Evolutionary conservation across 2,113 vertebrate genomes (phyloP), one percentile per base, ranked within the genome.

Genomic region (Rousettus leschenaultii): DNA sequence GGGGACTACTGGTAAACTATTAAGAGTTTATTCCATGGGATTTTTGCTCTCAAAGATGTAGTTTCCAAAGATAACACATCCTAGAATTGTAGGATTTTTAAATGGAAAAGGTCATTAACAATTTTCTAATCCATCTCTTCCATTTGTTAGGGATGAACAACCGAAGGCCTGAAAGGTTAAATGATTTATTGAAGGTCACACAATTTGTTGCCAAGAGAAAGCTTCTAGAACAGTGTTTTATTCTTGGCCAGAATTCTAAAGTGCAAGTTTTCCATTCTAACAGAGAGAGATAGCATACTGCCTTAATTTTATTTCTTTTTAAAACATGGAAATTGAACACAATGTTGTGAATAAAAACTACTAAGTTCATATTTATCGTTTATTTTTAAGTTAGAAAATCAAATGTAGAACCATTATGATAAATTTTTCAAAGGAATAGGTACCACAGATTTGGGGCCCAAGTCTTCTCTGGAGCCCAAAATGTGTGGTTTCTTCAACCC

Each of bases 361-460:
- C 85, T 71, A 55, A 59, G 63, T 89, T 82, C 75, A 65, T 78
- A 59, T 93, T 87, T 74, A n/a, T 96, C 30, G 30, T 96, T 93
- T 96, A 95, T 95, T 84, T 93, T 94, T 94, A 96, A 91, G 19
- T 48, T 74, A 89, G 55, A 92, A 95, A 88, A 85, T 53, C 40
- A 68, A 78, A 75, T 28, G 11, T 68, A 57, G 53, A 94, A 96
- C 66, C 74, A 65, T 78, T 68, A 66, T 15, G 22, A 68, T 30
- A 18, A 3, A 61, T 26, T 95, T 84, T 89, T 88, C 65, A 92
- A 86, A 92, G 66, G 63, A 94, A 78, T 7, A 92, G 30, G 61
- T 48, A 83, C 11, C 33, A 65, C 57, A 87, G 57, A 55, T 87
- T 65, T 73, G 55, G 40, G 8, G 19, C 15, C 16, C 43, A 86